phyloP scores from a whole-genome alignment of 2,797 vertebrate genomes.

The Coluber constrictor region DNA sequence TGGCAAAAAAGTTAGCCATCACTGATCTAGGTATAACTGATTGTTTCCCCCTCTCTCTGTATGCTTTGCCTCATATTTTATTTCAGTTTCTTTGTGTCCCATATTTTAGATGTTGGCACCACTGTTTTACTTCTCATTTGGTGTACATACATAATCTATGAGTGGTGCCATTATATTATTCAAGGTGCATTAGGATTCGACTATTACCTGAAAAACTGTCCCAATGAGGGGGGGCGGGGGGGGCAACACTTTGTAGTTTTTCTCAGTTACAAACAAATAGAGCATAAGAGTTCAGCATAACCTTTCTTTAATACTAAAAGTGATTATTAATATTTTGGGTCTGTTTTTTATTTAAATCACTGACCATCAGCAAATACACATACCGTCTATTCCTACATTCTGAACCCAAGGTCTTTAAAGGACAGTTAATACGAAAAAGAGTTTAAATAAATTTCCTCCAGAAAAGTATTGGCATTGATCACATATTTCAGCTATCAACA shows the following conservation, averaged over 20 bases:
- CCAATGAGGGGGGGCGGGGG: background rate
- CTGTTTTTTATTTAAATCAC: background rate
- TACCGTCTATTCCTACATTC: background rate
- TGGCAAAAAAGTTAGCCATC: too few species aligned
- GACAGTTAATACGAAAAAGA: background rate
- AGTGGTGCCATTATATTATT: background rate
- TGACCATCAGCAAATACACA: background rate
- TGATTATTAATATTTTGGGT: background rate
- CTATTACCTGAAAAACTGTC: background rate
- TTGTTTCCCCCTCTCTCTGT: background rate
- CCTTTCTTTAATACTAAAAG: background rate
- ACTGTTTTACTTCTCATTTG: background rate
- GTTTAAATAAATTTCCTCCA: background rate
- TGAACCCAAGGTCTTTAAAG: background rate
- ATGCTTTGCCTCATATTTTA: background rate
- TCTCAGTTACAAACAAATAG: background rate
- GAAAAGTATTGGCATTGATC: background rate
- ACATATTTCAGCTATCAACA: background rate
- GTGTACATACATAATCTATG: background rate
- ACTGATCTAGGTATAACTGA: background rate
- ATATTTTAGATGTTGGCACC: background rate
- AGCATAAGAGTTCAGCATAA: background rate
- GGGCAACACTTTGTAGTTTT: background rate
- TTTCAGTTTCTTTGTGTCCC: background rate
- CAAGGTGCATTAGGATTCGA: background rate